Base-by-base conservation (phyloP, 2,797 vertebrate genomes). In the Hydrophis major region DNA sequence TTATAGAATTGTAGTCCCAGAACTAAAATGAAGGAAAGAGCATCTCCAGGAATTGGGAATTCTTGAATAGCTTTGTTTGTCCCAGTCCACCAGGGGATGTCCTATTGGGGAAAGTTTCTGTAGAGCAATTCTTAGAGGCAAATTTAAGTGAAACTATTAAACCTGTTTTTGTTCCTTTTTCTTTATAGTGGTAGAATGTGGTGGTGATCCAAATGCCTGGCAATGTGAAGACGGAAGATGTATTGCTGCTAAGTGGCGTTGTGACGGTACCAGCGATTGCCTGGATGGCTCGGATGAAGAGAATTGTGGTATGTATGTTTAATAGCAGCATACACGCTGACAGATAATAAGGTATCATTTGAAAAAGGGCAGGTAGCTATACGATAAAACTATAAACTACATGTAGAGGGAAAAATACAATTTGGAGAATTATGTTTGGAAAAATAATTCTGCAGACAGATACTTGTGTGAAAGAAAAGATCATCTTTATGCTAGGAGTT, bases 251-350 rank as follows among this genome's bases (percentile, higher is more conserved):
- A 90, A 94, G 14, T 98, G 98, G 99, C 97, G 96, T 86, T 99
- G 99, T 16, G 98, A 99, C 1, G 98, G 98, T 4, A 83, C 60
- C 1, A 96, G 97, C 16, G 99, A 99, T 97, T 99, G 99, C 95
- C 92, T 97, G 93, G 99, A 99, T 94, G 98, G 98, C 56, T 99
- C 99, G 0, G 99, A 99, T 96, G 99, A 99, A 95, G 97, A 97
- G 91, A 97, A 98, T 32, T 99, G 99, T 50, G 97, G 96, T 97
- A 92, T 0, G 98, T 98, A 56, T 55, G 11, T 55, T 55, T 55
- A 55, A 55, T 55, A 55, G 53, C 53, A 55, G 53, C 53, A 55
- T 55, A 55, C 53, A 55, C 11, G 2, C 27, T 90, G 66, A 14
- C 12, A 25, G 59, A 63, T 83, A 42, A 59, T 25, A 53, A 56